phyloP scores from a whole-genome alignment of 1,140 invertebrate genomes.

The Cotesia vestalis region DNA sequence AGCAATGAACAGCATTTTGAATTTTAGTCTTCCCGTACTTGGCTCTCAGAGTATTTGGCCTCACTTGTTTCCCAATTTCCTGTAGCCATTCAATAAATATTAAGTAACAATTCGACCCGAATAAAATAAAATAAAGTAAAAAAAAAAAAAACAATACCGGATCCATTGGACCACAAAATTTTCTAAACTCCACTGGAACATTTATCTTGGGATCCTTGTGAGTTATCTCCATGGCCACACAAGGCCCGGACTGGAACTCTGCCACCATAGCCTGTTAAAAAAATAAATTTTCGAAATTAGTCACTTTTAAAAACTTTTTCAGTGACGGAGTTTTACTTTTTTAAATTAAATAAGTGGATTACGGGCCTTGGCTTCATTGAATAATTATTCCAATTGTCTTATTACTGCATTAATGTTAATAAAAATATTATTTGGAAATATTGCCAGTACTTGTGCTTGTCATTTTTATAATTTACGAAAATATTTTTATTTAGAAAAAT shows the following conservation, averaged over 20 bases:
- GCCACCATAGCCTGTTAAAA: conserved; percentile 79
- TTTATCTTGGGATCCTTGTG: conserved; percentile 69
- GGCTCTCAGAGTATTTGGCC: conserved; percentile 85
- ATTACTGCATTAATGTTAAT: no score
- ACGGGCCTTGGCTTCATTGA: no score
- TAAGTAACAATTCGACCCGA: background rate
- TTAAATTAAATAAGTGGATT: background rate
- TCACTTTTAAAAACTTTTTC: no score
- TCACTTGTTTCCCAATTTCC: conserved; percentile 85
- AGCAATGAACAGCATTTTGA: conserved; percentile 91
- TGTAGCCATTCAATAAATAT: conserved; percentile 57
- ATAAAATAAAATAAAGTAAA: background rate
- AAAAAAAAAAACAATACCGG: conserved; percentile 71
- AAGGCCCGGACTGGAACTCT: conserved; percentile 83
- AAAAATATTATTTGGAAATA: conserved; percentile 13
- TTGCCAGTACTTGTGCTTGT: background rate
- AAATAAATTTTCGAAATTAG: conserved; percentile 9
- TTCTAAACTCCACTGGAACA: conserved; percentile 80
- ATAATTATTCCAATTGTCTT: no score
- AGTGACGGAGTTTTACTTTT: no score
- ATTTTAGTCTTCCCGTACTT: conserved; percentile 84
- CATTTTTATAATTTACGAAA: background rate
- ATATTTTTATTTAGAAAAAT: background rate
- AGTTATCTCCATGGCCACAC: conserved; percentile 87
- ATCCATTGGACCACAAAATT: conserved; percentile 87